Base-by-base conservation (phyloP, 1,140 invertebrate species). In the Araneus ventricosus region DNA sequence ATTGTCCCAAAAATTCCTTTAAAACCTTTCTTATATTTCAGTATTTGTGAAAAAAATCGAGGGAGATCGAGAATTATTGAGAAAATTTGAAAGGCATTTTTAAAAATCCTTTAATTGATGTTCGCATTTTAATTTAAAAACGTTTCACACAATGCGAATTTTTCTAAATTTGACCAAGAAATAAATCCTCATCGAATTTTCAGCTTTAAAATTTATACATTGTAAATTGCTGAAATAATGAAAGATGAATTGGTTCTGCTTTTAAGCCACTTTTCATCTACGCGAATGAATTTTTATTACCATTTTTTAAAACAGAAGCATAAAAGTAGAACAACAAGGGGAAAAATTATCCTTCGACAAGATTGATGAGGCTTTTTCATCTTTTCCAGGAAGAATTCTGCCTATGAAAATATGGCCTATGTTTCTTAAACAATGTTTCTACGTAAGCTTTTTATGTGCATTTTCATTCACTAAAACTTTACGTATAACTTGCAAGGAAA, bases 371-470 rank as follows among this genome's bases (percentile, higher is more conserved):
- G 27, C 37, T 2, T 80, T 41, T 80, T 80, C 75, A 34, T 80
- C 67, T 80, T 80, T 41, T 5, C 37, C 30, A 27, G 4, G 34
- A 39, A 80, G 7, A 80, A 27, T 39, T 41, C 75, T 24, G 30
- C 27, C 39, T 41, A 37, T 34, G 24, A 41, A 80, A 80, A 80
- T 41, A 80, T 41, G 75, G 30, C 30, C 75, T 14, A 80, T 80
- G 30, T 80, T 80, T 80, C 37, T 41, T 41, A 80, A 80, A 80
- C 75, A 80, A 22, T 80, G 75, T 80, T 41, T 80, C 39, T 37
- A 80, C 14, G 34, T 24, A 22, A 34, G 39, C 30, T 41, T 80
- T 67, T 80, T 80, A 80, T 80, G 75, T 34, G 6, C 75, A 39
- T 34, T 80, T 20, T 80, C 22, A 80, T 80, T 80, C 75, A 80